Conservation (phyloP, 2,113 vertebrate genomes). For the Gallinago undulata region DNA sequence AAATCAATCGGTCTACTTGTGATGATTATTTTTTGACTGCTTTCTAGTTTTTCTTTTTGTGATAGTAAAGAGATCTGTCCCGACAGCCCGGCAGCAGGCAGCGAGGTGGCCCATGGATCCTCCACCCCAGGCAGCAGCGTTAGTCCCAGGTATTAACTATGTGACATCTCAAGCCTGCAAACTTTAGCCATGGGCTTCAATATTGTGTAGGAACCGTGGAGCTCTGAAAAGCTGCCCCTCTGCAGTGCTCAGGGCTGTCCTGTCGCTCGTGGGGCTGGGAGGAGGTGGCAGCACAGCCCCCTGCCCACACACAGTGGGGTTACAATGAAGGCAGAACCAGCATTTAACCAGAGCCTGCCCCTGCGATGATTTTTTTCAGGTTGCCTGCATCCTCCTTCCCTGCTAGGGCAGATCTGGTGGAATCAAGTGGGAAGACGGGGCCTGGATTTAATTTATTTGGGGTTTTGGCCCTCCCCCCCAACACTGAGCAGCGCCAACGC, state of each 20-base stretch:
- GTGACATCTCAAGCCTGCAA: background rate
- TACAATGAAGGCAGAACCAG: background rate
- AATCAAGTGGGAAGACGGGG: background rate
- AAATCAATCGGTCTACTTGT: background rate
- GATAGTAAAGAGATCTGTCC: background rate
- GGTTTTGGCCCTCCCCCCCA: background rate
- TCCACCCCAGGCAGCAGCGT: background rate
- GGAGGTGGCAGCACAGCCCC: background rate
- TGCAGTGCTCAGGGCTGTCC: background rate
- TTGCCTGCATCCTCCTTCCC: background rate
- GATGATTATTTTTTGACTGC: background rate
- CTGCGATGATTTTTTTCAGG: background rate
- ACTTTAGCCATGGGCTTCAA: background rate
- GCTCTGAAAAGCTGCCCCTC: background rate
- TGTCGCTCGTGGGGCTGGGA: rapidly evolving
- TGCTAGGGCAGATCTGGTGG: background rate
- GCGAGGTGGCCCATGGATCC: background rate
- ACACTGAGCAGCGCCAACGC: rapidly evolving
- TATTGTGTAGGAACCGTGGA: rapidly evolving
- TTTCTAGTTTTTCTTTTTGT: background rate
- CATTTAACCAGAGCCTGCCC: background rate
- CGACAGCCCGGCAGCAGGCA: background rate
- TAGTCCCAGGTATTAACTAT: background rate
- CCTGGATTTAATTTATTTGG: background rate
- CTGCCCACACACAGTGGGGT: background rate